Evolutionary conservation across 1,140 invertebrate species (phyloP).

Genomic region (Chlorops oryzae): DNA sequence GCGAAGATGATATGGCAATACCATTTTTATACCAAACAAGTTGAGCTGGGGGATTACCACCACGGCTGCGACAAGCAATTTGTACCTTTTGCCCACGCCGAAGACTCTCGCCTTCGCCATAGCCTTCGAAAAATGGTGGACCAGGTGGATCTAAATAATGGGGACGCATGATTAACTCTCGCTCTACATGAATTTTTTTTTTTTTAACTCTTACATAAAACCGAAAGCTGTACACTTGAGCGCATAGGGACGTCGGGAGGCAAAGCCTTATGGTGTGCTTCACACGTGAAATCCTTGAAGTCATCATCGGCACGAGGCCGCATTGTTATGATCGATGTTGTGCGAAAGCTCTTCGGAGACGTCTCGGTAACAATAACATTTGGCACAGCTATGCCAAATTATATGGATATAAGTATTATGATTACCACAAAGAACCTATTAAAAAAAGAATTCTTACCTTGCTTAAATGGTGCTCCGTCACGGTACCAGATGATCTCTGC

Average conservation of each 20-base stretch:
- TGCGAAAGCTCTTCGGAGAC: conserved; percentile 47
- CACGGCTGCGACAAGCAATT: conserved; percentile 82
- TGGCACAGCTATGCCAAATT: conserved; percentile 51
- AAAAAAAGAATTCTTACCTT: conserved; percentile 50
- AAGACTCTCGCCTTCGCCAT: conserved; percentile 79
- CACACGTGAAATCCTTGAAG: conserved; percentile 79
- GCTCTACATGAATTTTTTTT: neutral
- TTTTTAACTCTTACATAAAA: conserved; percentile 71
- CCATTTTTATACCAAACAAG: conserved; percentile 91
- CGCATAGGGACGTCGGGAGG: conserved; percentile 68
- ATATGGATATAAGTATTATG: neutral
- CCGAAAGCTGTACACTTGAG: conserved; percentile 74
- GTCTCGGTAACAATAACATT: conserved; percentile 52
- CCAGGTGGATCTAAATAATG: conserved; percentile 75
- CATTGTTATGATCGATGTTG: conserved; percentile 57
- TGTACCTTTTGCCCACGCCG: conserved; percentile 81
- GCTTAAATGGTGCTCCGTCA: conserved; percentile 69
- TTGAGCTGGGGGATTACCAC: conserved; percentile 91
- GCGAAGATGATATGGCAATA: conserved; percentile 51
- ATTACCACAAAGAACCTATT: neutral
- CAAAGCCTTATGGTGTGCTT: conserved; percentile 79
- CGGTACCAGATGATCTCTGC: conserved; percentile 82
- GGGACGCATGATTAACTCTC: neutral
- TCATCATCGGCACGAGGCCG: conserved; percentile 81
- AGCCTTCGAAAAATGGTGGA: conserved; percentile 87